A percentile compares a stretch with the other conserved stretches of the same genome.
phyloP scores from a whole-genome alignment of 2,888 invertebrate species.

The Scaptomyza tumidula region DNA sequence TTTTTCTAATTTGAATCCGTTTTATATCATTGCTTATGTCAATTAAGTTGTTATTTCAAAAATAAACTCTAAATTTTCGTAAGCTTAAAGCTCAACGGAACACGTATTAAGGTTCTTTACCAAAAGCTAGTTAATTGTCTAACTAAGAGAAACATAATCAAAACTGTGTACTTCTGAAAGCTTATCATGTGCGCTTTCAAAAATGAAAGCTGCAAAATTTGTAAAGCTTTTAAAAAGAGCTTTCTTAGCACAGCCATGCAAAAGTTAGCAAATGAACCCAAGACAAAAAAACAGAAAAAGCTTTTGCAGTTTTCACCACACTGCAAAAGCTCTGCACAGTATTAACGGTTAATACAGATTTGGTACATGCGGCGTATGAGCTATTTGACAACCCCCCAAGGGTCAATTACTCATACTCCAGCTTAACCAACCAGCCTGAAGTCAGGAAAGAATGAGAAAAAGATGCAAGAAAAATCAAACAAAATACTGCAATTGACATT shows the following conservation, averaged over 20 bases:
- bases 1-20: no score
- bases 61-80: neutral
- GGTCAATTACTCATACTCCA: constrained; percentile 2
- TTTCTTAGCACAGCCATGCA: neutral
- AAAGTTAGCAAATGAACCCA: constrained; percentile 1
- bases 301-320: constrained; percentile 27
- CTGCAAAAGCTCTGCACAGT: neutral
- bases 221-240: neutral
- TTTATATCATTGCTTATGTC: neutral
- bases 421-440: constrained; percentile 3
- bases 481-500: constrained; percentile 14
- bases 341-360: neutral
- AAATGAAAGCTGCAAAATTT: neutral
- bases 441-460: neutral
- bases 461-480: neutral
- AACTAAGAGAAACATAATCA: neutral
- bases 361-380: constrained; percentile 33
- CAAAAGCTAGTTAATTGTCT: neutral
- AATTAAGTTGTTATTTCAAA: neutral
- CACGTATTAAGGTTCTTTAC: neutral
- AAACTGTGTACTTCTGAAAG: neutral
- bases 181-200: neutral
- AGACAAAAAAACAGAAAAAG: constrained; percentile 7
- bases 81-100: constrained; percentile 1
- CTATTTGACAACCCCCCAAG: constrained; percentile 31